Base-by-base conservation (phyloP, 2,113 vertebrate species). In the Heteronetta atricapilla region DNA sequence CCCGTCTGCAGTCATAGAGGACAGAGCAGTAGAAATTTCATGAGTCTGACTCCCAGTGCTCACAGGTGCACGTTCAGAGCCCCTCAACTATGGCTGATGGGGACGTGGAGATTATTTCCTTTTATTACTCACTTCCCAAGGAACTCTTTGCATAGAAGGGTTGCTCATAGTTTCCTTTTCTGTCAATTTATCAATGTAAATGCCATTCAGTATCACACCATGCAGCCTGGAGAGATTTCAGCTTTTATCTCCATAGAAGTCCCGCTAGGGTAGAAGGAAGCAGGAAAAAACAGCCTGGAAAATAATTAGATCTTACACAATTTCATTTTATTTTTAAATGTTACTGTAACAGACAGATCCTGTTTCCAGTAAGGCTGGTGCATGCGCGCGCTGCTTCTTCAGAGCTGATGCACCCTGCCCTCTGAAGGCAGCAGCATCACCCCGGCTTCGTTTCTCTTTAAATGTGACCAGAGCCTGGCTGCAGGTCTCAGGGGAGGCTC, bases 201-300 rank as follows among this genome's bases (percentile, higher is more conserved):
- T 11, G 46, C 74, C 56, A 21, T 34, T 76, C 36, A 10, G 50
- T 6, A 78, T 83, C 53, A 58, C 79, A 53, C 80, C 75, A 66
- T 50, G 48, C 68, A 87, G 34, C 69, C 66, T 72, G 62, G 56
- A 75, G 85, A 58, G 19, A 12, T 58, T 79, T 86, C 67, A 93
- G 31, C 15, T 21, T 86, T 93, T 60, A 26, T 84, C 33, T 78
- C 53, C 76, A 60, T 46, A 13, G 4, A 13, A 63, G 8, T 50
- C 89, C 81, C 58, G 69, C 77, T 48, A 77, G 26, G 75, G 28
- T 33, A 89, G 23, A 33, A 78, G 70, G 66, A 89, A 82, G 89
- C 96, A 96, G 94, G 95, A 96, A 95, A 92, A 94, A 89, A 72
- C 94, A 97, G 89, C 75, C 70, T 94, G 89, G 87, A 76, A 94